A percentile compares a stretch with the other conserved stretches of the same genome.
Conservation (phyloP, 2,113 vertebrate genomes). For the Nesogale talazaci region DNA sequence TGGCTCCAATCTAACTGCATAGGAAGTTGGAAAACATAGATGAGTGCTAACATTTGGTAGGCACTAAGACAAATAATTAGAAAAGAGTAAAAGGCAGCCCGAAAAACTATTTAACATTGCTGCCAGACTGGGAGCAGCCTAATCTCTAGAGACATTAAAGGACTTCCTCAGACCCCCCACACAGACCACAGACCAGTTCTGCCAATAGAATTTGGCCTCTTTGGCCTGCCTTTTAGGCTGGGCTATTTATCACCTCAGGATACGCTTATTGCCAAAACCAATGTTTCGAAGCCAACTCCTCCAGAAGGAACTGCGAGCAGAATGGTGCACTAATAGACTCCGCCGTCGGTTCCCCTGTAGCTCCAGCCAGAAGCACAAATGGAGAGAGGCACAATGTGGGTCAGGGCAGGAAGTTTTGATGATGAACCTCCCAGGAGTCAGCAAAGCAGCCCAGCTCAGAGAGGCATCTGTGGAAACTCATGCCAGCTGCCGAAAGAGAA, state of each 20-base stretch:
- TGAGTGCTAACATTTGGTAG: background rate
- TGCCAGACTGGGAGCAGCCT: slow-evolving; percentile 25
- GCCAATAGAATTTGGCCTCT: slow-evolving; percentile 11
- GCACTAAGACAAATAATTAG: slow-evolving; percentile 1
- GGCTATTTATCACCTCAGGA: slow-evolving; percentile 11
- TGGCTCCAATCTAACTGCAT: background rate
- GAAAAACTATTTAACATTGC: background rate
- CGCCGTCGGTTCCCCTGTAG: slow-evolving; percentile 1
- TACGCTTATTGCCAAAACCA: slow-evolving; percentile 52
- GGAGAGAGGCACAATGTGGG: slow-evolving; percentile 62
- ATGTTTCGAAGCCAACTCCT: slow-evolving; percentile 63
- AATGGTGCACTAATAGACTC: slow-evolving; percentile 67
- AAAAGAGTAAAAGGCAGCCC: slow-evolving; percentile 29
- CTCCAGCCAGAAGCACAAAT: slow-evolving; percentile 71
- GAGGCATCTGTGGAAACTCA: slow-evolving; percentile 66
- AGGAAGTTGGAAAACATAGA: background rate
- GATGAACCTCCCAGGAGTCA: slow-evolving; percentile 73
- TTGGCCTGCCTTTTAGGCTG: slow-evolving; percentile 38
- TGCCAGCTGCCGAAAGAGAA: slow-evolving; percentile 66
- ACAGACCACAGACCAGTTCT: background rate
- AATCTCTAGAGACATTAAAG: background rate
- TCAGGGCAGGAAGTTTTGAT: slow-evolving; percentile 72
- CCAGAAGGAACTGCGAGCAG: slow-evolving; percentile 61
- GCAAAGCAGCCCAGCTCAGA: slow-evolving; percentile 69
- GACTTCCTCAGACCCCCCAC: background rate